Evolutionary conservation across 2,888 invertebrate species (phyloP).

Genomic region (Microchrysa polita): DNA sequence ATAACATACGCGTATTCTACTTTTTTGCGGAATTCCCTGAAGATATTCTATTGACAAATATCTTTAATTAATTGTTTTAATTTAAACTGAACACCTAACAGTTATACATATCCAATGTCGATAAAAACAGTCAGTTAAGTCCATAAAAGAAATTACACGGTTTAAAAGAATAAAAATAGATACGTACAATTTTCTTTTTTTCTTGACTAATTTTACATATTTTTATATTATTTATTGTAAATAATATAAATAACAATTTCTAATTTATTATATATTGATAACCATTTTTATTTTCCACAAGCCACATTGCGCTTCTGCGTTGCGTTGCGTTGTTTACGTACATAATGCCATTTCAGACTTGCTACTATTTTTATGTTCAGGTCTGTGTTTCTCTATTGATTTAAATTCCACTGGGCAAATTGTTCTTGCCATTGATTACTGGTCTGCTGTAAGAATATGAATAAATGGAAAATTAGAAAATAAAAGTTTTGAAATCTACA

Average conservation of each 20-base stretch:
- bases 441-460: slow-evolving; percentile 59
- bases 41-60: not conserved
- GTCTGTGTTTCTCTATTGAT: slow-evolving; percentile 46
- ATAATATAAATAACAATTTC: slow-evolving; percentile 39
- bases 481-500: not conserved
- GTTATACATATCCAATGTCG: no score
- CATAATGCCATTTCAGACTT: not conserved
- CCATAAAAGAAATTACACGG: not conserved
- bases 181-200: no score
- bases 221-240: slow-evolving; percentile 34
- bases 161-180: slow-evolving; percentile 36
- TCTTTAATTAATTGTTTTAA: not conserved
- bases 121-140: no score
- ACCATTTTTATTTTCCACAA: not conserved
- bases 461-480: slow-evolving; percentile 45
- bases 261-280: not conserved
- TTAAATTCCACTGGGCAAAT: slow-evolving; percentile 65
- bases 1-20: no score
- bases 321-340: not conserved
- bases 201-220: slow-evolving; percentile 12
- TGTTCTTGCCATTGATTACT: slow-evolving; percentile 65
- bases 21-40: not conserved
- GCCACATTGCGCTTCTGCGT: not conserved
- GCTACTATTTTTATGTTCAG: not conserved
- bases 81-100: no score